phyloP scores from a whole-genome alignment of 1,140 invertebrate genomes.

The Apis florea region DNA sequence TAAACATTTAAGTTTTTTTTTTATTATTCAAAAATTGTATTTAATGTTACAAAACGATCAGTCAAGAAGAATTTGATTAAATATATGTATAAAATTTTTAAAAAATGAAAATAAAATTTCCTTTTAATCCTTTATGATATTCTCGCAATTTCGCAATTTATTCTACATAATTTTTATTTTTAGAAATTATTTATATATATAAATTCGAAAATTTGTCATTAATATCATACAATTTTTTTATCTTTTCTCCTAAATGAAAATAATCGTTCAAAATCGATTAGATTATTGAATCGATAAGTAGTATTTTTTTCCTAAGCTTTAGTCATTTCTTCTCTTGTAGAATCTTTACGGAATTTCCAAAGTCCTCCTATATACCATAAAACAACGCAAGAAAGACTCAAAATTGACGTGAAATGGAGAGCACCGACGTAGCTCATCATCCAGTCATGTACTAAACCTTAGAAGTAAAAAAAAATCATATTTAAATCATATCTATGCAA shows the following conservation, averaged over 20 bases:
- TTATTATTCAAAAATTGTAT: neutral
- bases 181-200: too few species aligned
- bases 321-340: neutral
- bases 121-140: neutral
- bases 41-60: neutral
- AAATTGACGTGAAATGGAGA: conserved; percentile 63
- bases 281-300: neutral
- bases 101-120: neutral
- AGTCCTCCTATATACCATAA: conserved; percentile 67
- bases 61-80: neutral
- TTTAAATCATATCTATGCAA: neutral
- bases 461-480: neutral
- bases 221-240: neutral
- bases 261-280: neutral
- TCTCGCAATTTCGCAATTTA: neutral
- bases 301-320: neutral
- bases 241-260: neutral
- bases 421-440: conserved; percentile 66
- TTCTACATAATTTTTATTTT: too few species aligned
- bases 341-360: conserved; percentile 11
- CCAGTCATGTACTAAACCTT: conserved; percentile 73
- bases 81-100: neutral
- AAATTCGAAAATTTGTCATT: neutral
- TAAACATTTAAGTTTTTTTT: neutral
- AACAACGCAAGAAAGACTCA: conserved; percentile 71